A percentile compares a stretch with the other conserved stretches of the same genome.
phyloP scores from a whole-genome alignment of 2,888 invertebrate genomes.

The Epicampocera succincta region DNA sequence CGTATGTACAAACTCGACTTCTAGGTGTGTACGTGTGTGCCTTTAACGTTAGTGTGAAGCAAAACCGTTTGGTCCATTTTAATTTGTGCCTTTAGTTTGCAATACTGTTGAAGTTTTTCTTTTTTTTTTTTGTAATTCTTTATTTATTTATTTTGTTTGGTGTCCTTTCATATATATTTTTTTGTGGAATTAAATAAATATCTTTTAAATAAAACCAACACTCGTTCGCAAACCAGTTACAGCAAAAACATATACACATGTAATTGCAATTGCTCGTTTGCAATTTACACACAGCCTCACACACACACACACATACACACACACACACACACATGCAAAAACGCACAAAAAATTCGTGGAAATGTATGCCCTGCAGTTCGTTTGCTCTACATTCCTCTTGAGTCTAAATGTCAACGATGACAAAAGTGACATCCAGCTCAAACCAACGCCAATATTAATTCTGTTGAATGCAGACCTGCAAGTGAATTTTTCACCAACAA shows the following conservation, averaged over 20 bases:
- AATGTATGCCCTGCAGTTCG: too few relatives aligned
- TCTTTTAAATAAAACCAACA: constrained; percentile 59
- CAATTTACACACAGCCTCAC: constrained; percentile 26
- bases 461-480: too few relatives aligned
- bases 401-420: too few relatives aligned
- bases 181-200: constrained; percentile 61
- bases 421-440: too few relatives aligned
- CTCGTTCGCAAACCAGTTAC: constrained; percentile 29
- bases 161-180: constrained; percentile 6
- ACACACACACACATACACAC: not conserved
- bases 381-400: too few relatives aligned
- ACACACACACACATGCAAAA: too few relatives aligned
- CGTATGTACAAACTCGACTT: not conserved
- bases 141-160: constrained; percentile 28
- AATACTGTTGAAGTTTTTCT: constrained; percentile 35
- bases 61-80: constrained; percentile 8
- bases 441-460: too few relatives aligned
- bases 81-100: constrained; percentile 20
- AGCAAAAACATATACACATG: constrained; percentile 18
- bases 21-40: not conserved
- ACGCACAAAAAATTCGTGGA: too few relatives aligned
- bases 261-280: constrained; percentile 50
- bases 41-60: constrained; percentile 4
- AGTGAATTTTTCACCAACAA: too few relatives aligned
- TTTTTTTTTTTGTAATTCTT: constrained; percentile 21